phyloP scores from a whole-genome alignment of 92 coral and sea anemone species.

The Umimayanthus chanpuru region DNA sequence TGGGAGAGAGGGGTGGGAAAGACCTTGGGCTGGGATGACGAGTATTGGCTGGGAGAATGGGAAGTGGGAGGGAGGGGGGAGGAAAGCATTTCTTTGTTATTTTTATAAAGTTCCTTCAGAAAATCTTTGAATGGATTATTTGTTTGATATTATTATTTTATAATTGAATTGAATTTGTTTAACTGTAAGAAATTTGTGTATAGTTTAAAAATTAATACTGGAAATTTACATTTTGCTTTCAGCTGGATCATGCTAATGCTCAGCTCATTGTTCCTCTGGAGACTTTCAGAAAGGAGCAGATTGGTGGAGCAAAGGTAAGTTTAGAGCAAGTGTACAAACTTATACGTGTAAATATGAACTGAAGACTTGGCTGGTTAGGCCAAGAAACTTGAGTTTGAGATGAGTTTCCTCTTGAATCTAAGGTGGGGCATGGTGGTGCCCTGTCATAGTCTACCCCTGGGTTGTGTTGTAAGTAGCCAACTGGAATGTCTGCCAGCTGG shows the following conservation, averaged over 20 bases:
- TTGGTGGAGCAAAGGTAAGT: conserved; percentile 95
- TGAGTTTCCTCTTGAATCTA: background rate
- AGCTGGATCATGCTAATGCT: conserved; percentile 86
- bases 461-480: background rate
- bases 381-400: background rate
- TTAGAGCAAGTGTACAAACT: background rate
- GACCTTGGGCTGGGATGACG: no score
- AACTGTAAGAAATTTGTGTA: background rate
- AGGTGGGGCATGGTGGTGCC: no score
- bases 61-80: no score
- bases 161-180: background rate
- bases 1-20: no score
- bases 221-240: background rate
- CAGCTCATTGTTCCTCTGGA: conserved; percentile 82
- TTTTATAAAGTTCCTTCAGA: no score
- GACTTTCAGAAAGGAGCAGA: conserved; percentile 93
- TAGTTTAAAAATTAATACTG: background rate
- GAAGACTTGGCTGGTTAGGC: no score
- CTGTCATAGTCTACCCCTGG: background rate
- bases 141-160: background rate
- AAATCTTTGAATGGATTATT: no score
- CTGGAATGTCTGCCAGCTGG: background rate
- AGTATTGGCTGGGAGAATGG: no score
- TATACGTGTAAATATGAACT: background rate
- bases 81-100: no score